Base-by-base conservation (phyloP, 1,140 invertebrate genomes). In the Chrysopa pallens region DNA sequence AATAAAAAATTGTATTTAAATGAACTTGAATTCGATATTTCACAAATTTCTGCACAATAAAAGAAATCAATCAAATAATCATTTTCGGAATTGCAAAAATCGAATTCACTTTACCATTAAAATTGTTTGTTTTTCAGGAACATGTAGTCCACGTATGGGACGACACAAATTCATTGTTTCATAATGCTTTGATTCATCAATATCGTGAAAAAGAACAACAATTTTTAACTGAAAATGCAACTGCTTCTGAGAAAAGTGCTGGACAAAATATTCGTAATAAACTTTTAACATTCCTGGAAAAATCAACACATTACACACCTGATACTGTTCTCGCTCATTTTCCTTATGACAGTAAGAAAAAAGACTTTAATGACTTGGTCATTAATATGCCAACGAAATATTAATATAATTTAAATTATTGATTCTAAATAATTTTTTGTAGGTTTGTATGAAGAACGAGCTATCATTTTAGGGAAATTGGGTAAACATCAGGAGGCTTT, bases 401-500 rank as follows among this genome's bases (percentile, higher is more conserved):
- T 74, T 55, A 52, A 59, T 56, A 28, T 38, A 36, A n/a, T n/a
- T n/a, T n/a, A n/a, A n/a, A 29, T 38, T 41, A 40, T 40, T 9
- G 1, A 14, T 47, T 50, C 45, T 39, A 33, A 33, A 33, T 33
- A 12, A 4, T 33, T 33, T 33, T 48, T 57, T 60, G 3, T 44
- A 73, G 68, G 60, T 48, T 68, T 97, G 45, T 82, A 87, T 58
- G 90, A 96, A 61, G 95, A 98, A 65, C 69, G 90, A 43, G 92
- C 94, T 0, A 74, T 97, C 27, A 78, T 98, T 43, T 63, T 95
- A 12, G 92, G 90, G 4, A 78, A 84, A 50, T 65, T 96, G 2
- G 87, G 84, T 6, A 85, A 93, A 65, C 82, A 96, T 41, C 82
- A 95, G 55, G 83, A 96, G 59, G 91, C 87, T 3, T 63, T 98